Percentiles rank a stretch among this genome's conserved stretches.
Conservation (phyloP, 2,797 vertebrate species). For the Galago senegalensis region DNA sequence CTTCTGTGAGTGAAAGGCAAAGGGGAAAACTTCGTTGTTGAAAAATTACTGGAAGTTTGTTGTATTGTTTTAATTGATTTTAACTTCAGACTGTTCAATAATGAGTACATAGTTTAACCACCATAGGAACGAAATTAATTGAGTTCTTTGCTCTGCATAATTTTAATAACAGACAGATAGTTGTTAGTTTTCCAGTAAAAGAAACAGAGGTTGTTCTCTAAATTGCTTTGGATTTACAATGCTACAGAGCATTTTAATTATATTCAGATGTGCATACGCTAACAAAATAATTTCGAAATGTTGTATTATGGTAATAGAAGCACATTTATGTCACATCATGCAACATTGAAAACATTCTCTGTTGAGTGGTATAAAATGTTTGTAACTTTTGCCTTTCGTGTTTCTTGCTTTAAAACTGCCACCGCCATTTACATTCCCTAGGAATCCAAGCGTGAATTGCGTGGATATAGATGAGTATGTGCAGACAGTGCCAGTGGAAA, state of each 20-base stretch:
- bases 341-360: conserved; percentile 59
- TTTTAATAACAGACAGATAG: conserved; percentile 85
- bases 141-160: conserved; percentile 81
- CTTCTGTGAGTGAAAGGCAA: conserved; percentile 43
- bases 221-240: conserved; percentile 83
- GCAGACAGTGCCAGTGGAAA: conserved; percentile 22
- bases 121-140: conserved; percentile 78
- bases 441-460: conserved; percentile 29
- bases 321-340: conserved; percentile 69
- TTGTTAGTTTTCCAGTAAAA: conserved; percentile 83
- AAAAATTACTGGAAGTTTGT: conserved; percentile 65
- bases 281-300: conserved; percentile 74
- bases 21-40: background rate
- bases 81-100: conserved; percentile 71
- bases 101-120: conserved; percentile 78
- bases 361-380: background rate
- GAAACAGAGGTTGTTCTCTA: conserved; percentile 76
- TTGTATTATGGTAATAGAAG: conserved; percentile 73
- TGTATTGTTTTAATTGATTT: conserved; percentile 71
- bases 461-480: background rate
- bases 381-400: background rate
- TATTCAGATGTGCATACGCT: conserved; percentile 72
- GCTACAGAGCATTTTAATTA: conserved; percentile 78
- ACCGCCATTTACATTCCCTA: conserved; percentile 40
- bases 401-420: conserved; percentile 47